Evolutionary conservation across 53 echinoderm and acorn worm species (phyloP).

Genomic region (Holothuria scabra): DNA sequence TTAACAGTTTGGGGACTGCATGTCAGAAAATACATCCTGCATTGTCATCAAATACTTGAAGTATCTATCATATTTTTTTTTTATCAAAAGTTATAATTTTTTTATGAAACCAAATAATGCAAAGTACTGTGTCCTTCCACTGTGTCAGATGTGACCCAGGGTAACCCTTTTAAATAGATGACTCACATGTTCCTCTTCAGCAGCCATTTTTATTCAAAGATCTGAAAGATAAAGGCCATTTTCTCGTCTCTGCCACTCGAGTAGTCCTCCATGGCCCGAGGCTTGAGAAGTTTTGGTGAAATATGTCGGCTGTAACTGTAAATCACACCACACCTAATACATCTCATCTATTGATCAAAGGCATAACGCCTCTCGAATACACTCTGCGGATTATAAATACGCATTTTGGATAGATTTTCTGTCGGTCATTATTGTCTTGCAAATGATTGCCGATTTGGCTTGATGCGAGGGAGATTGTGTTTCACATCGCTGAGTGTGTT

Average conservation of each 20-base stretch:
- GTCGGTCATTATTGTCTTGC: slow-evolving; percentile 46
- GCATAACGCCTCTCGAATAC: slow-evolving; percentile 46
- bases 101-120: no score
- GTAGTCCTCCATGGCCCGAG: slow-evolving; percentile 47
- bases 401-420: slow-evolving; percentile 46
- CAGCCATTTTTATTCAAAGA: slow-evolving; percentile 4
- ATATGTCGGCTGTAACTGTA: slow-evolving; percentile 40
- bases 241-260: slow-evolving; percentile 28
- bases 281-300: slow-evolving; percentile 29
- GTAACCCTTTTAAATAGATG: slow-evolving; percentile 34
- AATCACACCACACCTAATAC: slow-evolving; percentile 44
- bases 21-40: no score
- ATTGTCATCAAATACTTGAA: no score
- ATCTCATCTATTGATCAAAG: slow-evolving; percentile 46
- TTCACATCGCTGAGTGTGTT: slow-evolving; percentile 40
- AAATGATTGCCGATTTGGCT: slow-evolving; percentile 49
- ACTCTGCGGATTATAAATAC: slow-evolving; percentile 41
- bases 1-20: no score
- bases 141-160: slow-evolving; percentile 24
- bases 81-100: no score
- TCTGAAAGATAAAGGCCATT: slow-evolving; percentile 43
- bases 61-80: no score
- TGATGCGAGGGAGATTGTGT: slow-evolving; percentile 39
- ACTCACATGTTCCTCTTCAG: slow-evolving; percentile 23
- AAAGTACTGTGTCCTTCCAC: not conserved